phyloP scores from a whole-genome alignment of 2,113 vertebrate genomes.

The Mustelus asterias region DNA sequence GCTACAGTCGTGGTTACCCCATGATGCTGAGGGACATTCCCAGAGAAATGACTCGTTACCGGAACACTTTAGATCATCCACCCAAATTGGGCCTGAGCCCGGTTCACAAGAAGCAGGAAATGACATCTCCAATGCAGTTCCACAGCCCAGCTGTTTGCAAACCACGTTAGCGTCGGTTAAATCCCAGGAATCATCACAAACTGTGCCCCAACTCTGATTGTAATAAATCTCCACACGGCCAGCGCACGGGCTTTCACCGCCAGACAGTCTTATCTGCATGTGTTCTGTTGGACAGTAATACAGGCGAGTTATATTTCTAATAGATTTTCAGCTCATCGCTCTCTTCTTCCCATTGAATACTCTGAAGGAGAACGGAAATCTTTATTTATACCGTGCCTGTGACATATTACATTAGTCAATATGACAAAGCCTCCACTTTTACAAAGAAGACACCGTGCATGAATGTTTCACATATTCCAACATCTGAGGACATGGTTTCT shows the following conservation, averaged over 20 bases:
- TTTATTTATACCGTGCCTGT: no score
- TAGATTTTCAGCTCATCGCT: neutral
- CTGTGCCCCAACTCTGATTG: neutral
- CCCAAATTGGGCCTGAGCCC: neutral
- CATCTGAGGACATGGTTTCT: no score
- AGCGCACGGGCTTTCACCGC: neutral
- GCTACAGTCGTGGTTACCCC: neutral
- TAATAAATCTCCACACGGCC: slow-evolving; percentile 5
- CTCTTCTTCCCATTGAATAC: no score
- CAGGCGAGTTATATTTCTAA: neutral
- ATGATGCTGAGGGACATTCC: neutral
- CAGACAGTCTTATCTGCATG: neutral
- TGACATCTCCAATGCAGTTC: neutral
- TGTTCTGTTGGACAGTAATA: neutral
- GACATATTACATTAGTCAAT: no score
- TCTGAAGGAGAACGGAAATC: neutral
- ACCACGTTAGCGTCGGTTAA: neutral
- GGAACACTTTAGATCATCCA: neutral
- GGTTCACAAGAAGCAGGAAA: neutral
- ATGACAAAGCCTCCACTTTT: no score
- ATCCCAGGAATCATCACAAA: neutral
- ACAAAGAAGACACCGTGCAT: no score
- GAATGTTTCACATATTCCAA: no score
- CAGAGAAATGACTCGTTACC: neutral
- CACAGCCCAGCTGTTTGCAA: neutral